Percentiles rank a stretch among this genome's conserved stretches.
These are phyloP conservation scores for Colletes latitarsis DNA, from an alignment of 1,140 invertebrate species.

Conservation along the genomic window DNA sequence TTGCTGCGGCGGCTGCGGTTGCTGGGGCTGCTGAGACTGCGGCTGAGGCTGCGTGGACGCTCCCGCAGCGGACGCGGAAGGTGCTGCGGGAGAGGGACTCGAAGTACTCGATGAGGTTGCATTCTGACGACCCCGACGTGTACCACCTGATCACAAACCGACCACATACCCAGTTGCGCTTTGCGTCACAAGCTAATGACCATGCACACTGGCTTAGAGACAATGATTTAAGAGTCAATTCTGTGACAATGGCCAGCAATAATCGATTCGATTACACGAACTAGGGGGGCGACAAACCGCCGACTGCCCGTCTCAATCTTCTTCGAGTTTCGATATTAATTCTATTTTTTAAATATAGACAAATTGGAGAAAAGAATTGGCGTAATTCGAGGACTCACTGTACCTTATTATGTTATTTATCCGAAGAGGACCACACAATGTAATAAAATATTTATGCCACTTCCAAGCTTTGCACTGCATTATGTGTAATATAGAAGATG, in stretches of 20 bases:
- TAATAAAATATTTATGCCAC: no score
- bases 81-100: constrained; percentile 72
- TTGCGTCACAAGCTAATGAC: constrained; percentile 75
- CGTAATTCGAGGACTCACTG: no score
- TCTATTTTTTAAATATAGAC: neutral
- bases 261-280: constrained; percentile 58
- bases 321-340: neutral
- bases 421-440: no score
- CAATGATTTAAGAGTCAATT: constrained; percentile 58
- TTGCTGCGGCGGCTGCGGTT: constrained; percentile 62
- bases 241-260: constrained; percentile 35
- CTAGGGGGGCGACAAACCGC: neutral
- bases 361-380: no score
- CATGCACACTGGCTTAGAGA: constrained; percentile 75
- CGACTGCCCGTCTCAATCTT: neutral
- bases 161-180: constrained; percentile 81
- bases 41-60: constrained; percentile 48
- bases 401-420: no score
- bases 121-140: constrained; percentile 80
- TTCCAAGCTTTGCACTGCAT: no score
- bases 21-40: constrained; percentile 10
- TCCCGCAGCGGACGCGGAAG: constrained; percentile 63
- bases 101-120: constrained; percentile 76
- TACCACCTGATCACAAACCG: constrained; percentile 81
- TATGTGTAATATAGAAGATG: no score